A percentile compares a stretch with the other conserved stretches of the same genome.
Conservation (phyloP, 2,797 vertebrate genomes). For the Lagodon rhomboides region DNA sequence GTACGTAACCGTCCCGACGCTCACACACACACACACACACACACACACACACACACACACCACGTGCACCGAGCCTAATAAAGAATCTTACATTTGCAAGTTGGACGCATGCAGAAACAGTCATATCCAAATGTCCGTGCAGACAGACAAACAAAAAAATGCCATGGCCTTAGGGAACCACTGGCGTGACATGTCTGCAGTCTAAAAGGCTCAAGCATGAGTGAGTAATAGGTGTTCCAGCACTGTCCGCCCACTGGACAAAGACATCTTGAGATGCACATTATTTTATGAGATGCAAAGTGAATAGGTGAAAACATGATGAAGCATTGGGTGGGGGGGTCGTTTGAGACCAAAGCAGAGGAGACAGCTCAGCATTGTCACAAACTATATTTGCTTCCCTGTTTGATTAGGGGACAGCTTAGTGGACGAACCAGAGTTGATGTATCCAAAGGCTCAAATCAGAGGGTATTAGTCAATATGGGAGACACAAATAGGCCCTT, state of each 20-base stretch:
- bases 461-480: conserved; percentile 51
- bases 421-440: conserved; percentile 59
- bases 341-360: conserved; percentile 64
- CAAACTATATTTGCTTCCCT: conserved; percentile 66
- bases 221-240: conserved; percentile 81
- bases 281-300: conserved; percentile 74
- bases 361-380: conserved; percentile 77
- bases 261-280: conserved; percentile 74
- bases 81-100: conserved; percentile 52
- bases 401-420: conserved; percentile 75
- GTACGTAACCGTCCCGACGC: conserved; percentile 12
- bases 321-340: conserved; percentile 57
- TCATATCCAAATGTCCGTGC: conserved; percentile 45
- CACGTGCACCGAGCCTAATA: conserved; percentile 39
- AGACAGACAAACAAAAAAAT: conserved; percentile 21
- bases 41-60: conserved; percentile 16
- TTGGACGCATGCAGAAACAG: conserved; percentile 43
- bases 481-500: conserved; percentile 36
- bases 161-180: conserved; percentile 55
- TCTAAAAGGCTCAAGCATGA: conserved; percentile 71
- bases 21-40: conserved; percentile 30
- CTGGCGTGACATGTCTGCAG: conserved; percentile 72
- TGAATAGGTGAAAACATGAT: conserved; percentile 77
- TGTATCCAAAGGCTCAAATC: conserved; percentile 63
- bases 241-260: conserved; percentile 76